Conservation (phyloP, 2,888 invertebrate species). For the Pollenia griseotomentosa region DNA sequence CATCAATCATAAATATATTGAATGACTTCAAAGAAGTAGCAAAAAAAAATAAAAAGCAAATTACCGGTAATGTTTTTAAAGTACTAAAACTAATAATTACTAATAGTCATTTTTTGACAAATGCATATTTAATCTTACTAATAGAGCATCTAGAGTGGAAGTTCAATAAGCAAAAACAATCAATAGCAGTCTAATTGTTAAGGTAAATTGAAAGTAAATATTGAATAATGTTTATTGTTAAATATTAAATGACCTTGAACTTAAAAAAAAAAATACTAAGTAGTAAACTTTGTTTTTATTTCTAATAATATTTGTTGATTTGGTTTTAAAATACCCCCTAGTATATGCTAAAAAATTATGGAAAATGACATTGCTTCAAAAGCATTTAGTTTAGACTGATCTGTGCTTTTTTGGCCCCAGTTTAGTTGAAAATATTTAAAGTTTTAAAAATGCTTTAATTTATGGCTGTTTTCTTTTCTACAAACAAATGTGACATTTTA, state of each 20-base stretch:
- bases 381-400: too few relatives aligned
- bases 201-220: slow-evolving; percentile 51
- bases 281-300: background rate
- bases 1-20: slow-evolving; percentile 53
- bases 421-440: too few relatives aligned
- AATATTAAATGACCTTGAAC: slow-evolving; percentile 37
- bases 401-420: too few relatives aligned
- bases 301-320: too few relatives aligned
- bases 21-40: slow-evolving; percentile 10
- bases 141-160: background rate
- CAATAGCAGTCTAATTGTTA: slow-evolving; percentile 6
- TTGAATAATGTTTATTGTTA: slow-evolving; percentile 38
- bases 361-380: too few relatives aligned
- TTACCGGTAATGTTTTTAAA: slow-evolving; percentile 19
- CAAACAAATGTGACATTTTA: too few relatives aligned
- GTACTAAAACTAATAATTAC: slow-evolving; percentile 10
- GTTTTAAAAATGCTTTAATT: too few relatives aligned
- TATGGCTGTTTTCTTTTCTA: too few relatives aligned
- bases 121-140: slow-evolving; percentile 18
- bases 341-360: too few relatives aligned
- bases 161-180: background rate
- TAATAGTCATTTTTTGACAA: slow-evolving; percentile 18
- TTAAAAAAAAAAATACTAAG: slow-evolving; percentile 4
- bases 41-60: slow-evolving; percentile 27
- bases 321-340: too few relatives aligned